These are phyloP conservation scores for Adrianichthys oophorus DNA, from an alignment of 2,797 vertebrate species.

Conservation along the genomic window DNA sequence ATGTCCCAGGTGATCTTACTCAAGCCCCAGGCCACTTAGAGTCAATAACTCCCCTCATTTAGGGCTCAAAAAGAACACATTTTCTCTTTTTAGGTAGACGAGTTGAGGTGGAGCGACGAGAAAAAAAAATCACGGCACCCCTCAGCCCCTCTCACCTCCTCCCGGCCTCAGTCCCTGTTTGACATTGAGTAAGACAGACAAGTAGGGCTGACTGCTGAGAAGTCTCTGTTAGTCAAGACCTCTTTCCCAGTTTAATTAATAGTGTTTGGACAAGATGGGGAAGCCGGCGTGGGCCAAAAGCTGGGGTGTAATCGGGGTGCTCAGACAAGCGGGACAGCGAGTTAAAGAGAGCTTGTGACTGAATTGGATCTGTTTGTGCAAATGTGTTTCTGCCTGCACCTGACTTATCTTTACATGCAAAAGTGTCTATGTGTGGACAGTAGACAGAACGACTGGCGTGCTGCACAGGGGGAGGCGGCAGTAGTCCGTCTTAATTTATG, in stretches of 20 bases:
- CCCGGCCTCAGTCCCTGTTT: slow-evolving; percentile 53
- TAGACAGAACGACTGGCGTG: slow-evolving; percentile 61
- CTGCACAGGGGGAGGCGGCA: slow-evolving; percentile 40
- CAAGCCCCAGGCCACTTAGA: slow-evolving; percentile 65
- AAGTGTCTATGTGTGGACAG: slow-evolving; percentile 65
- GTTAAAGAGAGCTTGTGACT: slow-evolving; percentile 41
- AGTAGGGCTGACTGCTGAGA: slow-evolving; percentile 67
- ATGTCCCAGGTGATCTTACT: slow-evolving; percentile 66
- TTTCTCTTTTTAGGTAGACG: slow-evolving; percentile 74
- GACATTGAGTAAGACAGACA: slow-evolving; percentile 80
- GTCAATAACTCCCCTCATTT: slow-evolving; percentile 75
- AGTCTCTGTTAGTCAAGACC: slow-evolving; percentile 77
- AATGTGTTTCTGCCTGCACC: slow-evolving; percentile 53
- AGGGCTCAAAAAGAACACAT: slow-evolving; percentile 61
- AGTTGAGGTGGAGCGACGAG: slow-evolving; percentile 55
- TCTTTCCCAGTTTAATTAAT: slow-evolving; percentile 84
- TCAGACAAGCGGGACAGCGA: slow-evolving; percentile 38
- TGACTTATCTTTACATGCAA: slow-evolving; percentile 53
- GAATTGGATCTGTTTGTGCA: slow-evolving; percentile 54
- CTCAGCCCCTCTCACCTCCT: slow-evolving; percentile 52
- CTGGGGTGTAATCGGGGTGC: slow-evolving; percentile 20
- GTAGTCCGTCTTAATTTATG: slow-evolving; percentile 79
- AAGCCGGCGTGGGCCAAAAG: slow-evolving; percentile 55
- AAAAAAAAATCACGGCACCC: slow-evolving; percentile 62
- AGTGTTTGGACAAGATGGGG: slow-evolving; percentile 78